Base-by-base conservation (phyloP, 2,113 vertebrate species). In the Procavia capensis region DNA sequence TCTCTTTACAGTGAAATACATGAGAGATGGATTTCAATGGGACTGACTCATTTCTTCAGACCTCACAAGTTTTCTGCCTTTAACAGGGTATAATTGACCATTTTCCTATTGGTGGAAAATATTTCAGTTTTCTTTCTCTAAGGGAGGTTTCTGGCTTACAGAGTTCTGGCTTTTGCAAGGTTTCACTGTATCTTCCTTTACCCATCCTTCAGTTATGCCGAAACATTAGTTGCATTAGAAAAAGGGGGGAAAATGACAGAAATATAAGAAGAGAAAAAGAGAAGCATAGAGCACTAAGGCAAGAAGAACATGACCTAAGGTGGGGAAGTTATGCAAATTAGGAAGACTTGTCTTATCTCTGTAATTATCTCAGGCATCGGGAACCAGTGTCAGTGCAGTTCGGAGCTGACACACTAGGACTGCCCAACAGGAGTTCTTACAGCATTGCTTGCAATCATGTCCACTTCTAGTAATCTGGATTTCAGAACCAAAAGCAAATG, bases 401-500 rank as follows among this genome's bases (percentile, higher is more conserved):
- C 76, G 83, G 39, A 89, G 39, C 41, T 72, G 27, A 10, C 39
- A 92, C 59, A 5, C 47, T 95, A 47, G 78, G 45, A 91, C 50
- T 45, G 19, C 36, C 36, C 70, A 70, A n/a, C 31, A 70, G 36
- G 41, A 91, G 22, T 66, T 61, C 5, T 68, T 27, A 93, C 14
- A 82, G 54, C 17, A 57, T 41, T 64, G 41, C 50, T 94, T 75
- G 36, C 13, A 89, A 36, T 63, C 76, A 63, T 29, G 9, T 89
- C 93, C 63, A 45, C 2, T 59, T 96, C 68, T 74, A 89, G 76
- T 59, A 87, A 74, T 10, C 92, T 59, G 13, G 39, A 25, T 87
- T 95, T 94, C 68, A 90, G 45, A 87, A 84, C n/a, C 27, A 92
- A 87, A 6, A 86, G 29, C 50, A 87, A 87, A 94, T 83, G 50